These are phyloP conservation scores for Magallana gigas DNA, from an alignment of 1,140 invertebrate species.

Conservation along the genomic window DNA sequence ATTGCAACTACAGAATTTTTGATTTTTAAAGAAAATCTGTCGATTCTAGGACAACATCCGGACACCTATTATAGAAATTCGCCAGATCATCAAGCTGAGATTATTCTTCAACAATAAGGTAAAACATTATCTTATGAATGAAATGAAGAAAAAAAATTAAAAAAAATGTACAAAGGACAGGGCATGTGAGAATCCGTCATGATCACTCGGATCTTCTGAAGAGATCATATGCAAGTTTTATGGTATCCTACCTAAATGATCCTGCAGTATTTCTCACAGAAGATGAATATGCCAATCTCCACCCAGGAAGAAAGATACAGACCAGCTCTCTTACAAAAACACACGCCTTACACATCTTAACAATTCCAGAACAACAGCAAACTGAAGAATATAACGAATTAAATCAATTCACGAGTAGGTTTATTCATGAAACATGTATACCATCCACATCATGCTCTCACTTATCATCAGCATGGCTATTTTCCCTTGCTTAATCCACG, in stretches of 20 bases:
- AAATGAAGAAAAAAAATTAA: neutral
- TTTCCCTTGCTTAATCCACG: too few species aligned
- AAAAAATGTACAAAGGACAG: neutral
- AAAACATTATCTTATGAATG: neutral
- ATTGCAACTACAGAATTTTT: slow-evolving; percentile 15
- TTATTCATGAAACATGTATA: too few species aligned
- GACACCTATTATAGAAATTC: neutral
- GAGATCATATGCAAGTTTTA: slow-evolving; percentile 29
- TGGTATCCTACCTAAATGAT: slow-evolving; percentile 36
- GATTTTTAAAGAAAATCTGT: neutral
- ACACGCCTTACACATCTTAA: neutral
- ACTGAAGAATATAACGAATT: too few species aligned
- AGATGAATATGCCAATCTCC: too few species aligned
- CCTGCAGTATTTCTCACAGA: neutral
- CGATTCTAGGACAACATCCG: neutral
- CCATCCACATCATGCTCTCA: too few species aligned
- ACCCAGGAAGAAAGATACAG: neutral
- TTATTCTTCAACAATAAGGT: neutral
- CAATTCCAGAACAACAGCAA: neutral
- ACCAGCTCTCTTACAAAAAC: neutral
- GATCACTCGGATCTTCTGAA: slow-evolving; percentile 43
- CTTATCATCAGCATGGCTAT: too few species aligned
- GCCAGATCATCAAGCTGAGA: neutral
- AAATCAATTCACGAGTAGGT: too few species aligned
- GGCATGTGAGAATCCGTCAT: slow-evolving; percentile 36